Evolutionary conservation across 2,113 vertebrate species (phyloP).

Genomic region (human): GRCh38 chr6:36796501-36797000

Average conservation of each 20-base stretch:
- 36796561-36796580: background rate
- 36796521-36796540: background rate
- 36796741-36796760: background rate
- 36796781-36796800: background rate
- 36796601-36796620: background rate
- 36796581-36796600: background rate
- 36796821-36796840: background rate
- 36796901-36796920: background rate
- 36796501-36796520: background rate
- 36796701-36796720: background rate
- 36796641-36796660: too few relatives aligned
- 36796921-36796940: too few relatives aligned
- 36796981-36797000: too few relatives aligned
- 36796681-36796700: background rate
- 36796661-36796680: background rate
- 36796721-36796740: background rate
- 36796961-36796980: too few relatives aligned
- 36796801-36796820: background rate
- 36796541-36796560: too few relatives aligned
- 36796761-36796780: background rate
- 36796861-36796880: background rate
- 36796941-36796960: too few relatives aligned
- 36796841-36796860: background rate
- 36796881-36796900: background rate
- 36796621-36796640: background rate